Conservation (phyloP, 2,797 vertebrate genomes). For the Harpagifer antarcticus region DNA sequence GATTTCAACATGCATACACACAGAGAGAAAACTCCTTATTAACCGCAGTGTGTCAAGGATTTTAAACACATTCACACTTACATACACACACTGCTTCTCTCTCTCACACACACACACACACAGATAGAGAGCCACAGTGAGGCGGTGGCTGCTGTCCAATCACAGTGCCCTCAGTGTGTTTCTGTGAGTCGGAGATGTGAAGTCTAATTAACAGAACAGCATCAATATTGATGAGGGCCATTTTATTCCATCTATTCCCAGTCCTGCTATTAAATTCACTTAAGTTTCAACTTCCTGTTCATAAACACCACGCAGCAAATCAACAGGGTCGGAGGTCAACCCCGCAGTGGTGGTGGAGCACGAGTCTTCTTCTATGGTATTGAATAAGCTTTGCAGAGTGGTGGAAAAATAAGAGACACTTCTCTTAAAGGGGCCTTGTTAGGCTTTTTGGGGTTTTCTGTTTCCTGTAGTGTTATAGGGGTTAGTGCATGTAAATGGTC, state of each 20-base stretch:
- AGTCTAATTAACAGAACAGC: constrained; percentile 82
- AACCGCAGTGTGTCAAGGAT: constrained; percentile 43
- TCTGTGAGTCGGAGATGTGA: constrained; percentile 74
- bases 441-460: no score
- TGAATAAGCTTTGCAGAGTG: neutral
- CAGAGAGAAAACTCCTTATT: constrained; percentile 58
- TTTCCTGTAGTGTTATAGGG: no score
- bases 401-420: no score
- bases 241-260: constrained; percentile 76
- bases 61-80: constrained; percentile 56
- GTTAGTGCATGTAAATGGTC: no score
- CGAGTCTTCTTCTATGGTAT: constrained; percentile 34
- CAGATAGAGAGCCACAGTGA: constrained; percentile 15
- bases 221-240: constrained; percentile 84
- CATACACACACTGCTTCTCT: constrained; percentile 28
- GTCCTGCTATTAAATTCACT: constrained; percentile 74
- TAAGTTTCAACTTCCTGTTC: constrained; percentile 71
- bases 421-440: no score
- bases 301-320: constrained; percentile 26
- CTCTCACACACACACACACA: constrained; percentile 25
- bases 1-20: constrained; percentile 27
- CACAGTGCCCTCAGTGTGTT: constrained; percentile 68
- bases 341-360: neutral
- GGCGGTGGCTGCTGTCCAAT: constrained; percentile 68
- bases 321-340: constrained; percentile 59